Evolutionary conservation across 2,113 vertebrate genomes (phyloP).

Genomic region (Scolopax mira): DNA sequence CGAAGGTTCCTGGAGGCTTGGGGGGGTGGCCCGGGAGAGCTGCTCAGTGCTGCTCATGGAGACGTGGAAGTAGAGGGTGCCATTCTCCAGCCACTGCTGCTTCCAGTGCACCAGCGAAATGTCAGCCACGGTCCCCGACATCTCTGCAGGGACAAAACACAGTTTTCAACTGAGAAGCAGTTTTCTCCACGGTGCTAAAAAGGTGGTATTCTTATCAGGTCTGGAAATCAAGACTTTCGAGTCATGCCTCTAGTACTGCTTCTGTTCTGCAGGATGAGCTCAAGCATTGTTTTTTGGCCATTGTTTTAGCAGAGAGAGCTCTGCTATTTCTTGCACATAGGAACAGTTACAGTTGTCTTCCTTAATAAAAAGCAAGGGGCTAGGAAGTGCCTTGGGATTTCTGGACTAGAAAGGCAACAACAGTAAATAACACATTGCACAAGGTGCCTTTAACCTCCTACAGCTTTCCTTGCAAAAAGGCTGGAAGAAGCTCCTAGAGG

Average conservation of each 20-base stretch:
- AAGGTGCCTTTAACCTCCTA: not conserved
- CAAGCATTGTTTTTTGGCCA: not conserved
- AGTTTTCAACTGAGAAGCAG: not conserved
- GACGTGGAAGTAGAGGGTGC: conserved; percentile 95
- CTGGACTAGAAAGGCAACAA: not conserved
- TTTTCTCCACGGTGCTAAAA: fast-evolving
- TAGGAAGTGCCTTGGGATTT: not conserved
- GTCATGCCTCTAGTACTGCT: not conserved
- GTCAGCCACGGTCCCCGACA: conserved; percentile 90
- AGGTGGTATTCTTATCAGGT: fast-evolving
- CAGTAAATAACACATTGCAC: not conserved
- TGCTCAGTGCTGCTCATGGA: conserved; percentile 88
- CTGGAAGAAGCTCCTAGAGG: not conserved
- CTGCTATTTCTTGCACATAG: not conserved
- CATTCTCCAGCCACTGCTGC: conserved; percentile 98
- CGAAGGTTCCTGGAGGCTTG: conserved; percentile 85
- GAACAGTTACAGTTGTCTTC: not conserved
- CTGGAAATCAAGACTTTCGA: not conserved
- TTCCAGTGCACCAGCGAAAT: conserved; percentile 97
- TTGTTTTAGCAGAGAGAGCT: too few species aligned
- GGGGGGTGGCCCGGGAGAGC: conserved; percentile 80
- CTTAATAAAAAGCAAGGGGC: not conserved
- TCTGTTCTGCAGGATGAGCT: not conserved
- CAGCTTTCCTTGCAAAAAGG: not conserved
- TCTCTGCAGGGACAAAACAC: conserved; percentile 82